Base-by-base conservation (phyloP, 1,140 invertebrate species). In the Drosophila kohkoa region DNA sequence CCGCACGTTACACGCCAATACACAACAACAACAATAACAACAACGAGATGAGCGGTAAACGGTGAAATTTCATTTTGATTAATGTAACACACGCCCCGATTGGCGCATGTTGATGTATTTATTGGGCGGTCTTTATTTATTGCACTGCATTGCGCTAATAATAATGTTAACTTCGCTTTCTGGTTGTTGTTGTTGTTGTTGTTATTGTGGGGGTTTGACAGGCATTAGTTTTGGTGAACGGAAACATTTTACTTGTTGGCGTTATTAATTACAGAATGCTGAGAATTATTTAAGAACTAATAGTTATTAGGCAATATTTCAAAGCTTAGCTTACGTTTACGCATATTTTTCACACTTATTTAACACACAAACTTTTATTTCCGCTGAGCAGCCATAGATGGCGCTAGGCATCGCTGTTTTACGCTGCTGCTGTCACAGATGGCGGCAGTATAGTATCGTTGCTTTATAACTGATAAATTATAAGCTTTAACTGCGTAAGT, bases 1-100 rank as follows among this genome's bases (percentile, higher is more conserved):
- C 16, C 15, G 46, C 38, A 49, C 58, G 59, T 58, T 54, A 62
- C 16, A 8, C 52, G 15, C n/a, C 58, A 28, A 25, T 11, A 46
- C 7, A 35, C 13, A 28, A 41, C 38, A 41, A n/a, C 38, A 41
- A n/a, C n/a, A 43, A n/a, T 3, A 43, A 43, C 41, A n/a, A 43
- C n/a, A 43, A 13, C 41, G 13, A 43, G 11, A 43, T 13, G 11
- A 43, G n/a, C 11, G n/a, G 41, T 4, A 48, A 60, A 57, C 43
- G 80, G 71, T 82, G 72, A 72, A 67, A 58, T 58, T 72, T 77
- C 67, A 49, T 68, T 82, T 79, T 82, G 81, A 82, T 82, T 82
- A 79, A 82, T 79, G 80, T 68, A 68, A 66, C 67, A 20, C 62
- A 76, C 71, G 80, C 80, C 80, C 80, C 71, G 68, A 60, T 57